phyloP scores from a whole-genome alignment of 2,888 invertebrate species.

The Ametastegia equiseti region DNA sequence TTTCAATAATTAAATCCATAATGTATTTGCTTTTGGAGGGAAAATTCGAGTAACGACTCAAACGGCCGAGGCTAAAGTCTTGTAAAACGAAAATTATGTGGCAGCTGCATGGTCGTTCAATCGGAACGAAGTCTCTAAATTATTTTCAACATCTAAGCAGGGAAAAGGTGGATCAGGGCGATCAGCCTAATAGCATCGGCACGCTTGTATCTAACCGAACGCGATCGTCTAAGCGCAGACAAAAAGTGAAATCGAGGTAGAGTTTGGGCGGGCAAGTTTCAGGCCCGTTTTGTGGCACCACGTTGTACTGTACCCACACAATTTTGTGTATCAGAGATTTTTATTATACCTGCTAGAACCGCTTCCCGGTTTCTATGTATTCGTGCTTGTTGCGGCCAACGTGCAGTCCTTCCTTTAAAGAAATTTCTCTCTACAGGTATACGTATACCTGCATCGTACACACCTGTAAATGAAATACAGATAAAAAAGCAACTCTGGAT shows the following conservation, averaged over 20 bases:
- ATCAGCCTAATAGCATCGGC: constrained; percentile 23
- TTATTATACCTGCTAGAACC: background rate
- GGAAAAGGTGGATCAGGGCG: constrained; percentile 33
- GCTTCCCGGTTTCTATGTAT: background rate
- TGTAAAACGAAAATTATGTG: constrained; percentile 5
- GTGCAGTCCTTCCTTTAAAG: no score
- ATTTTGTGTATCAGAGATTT: background rate
- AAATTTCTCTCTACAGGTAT: background rate
- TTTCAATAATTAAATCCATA: background rate
- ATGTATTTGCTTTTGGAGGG: background rate
- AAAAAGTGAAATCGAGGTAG: constrained; percentile 36
- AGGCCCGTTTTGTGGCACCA: no score
- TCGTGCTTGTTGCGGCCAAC: no score
- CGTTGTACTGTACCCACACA: background rate
- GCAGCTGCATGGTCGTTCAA: constrained; percentile 17
- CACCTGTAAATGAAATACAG: background rate
- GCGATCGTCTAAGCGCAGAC: background rate
- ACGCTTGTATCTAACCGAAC: constrained; percentile 17
- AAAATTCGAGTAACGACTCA: background rate
- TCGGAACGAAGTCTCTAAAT: constrained; percentile 36
- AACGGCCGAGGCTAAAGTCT: background rate
- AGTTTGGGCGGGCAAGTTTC: background rate
- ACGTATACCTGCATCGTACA: background rate
- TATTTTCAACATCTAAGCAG: constrained; percentile 24
- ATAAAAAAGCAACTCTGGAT: background rate